A percentile compares a stretch with the other conserved stretches of the same genome.
These are phyloP conservation scores for Turritopsis rubra DNA, from an alignment of 30 jellyfish, hydroid and myxozoan genomes.

Conservation along the genomic window DNA sequence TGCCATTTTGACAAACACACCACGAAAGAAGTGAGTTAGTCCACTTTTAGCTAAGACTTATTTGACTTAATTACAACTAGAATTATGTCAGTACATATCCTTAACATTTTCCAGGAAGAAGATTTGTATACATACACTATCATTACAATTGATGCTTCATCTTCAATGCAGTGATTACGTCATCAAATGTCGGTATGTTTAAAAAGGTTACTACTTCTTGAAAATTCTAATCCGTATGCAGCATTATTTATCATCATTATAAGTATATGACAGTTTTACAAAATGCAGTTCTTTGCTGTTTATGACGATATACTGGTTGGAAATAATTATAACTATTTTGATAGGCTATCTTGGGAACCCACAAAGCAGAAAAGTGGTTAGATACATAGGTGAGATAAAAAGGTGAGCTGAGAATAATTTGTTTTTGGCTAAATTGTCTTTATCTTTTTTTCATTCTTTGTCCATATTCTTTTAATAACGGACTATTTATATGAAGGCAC, in stretches of 20 bases:
- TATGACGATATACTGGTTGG: too few species aligned
- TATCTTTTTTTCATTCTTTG: too few species aligned
- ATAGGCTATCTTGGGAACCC: conserved; percentile 57
- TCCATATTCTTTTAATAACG: too few species aligned
- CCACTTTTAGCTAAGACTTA: background rate
- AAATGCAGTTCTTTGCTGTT: background rate
- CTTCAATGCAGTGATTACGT: conserved; percentile 54
- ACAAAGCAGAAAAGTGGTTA: conserved; percentile 53
- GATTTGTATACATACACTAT: conserved; percentile 65
- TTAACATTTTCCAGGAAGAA: conserved; percentile 26
- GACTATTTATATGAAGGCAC: too few species aligned
- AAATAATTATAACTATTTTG: too few species aligned
- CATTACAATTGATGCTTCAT: conserved; percentile 70
- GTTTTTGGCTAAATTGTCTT: too few species aligned
- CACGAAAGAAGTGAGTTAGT: conserved; percentile 5
- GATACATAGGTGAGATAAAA: conserved; percentile 35
- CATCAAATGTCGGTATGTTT: conserved; percentile 78
- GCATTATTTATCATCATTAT: too few species aligned
- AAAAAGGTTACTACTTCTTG: background rate
- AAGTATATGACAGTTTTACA: too few species aligned
- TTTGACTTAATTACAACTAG: too few species aligned
- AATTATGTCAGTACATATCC: background rate
- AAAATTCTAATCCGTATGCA: too few species aligned
- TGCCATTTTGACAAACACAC: conserved; percentile 59
- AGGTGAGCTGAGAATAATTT: background rate